phyloP scores from a whole-genome alignment of 1,140 invertebrate genomes.

The Drosophila varians region DNA sequence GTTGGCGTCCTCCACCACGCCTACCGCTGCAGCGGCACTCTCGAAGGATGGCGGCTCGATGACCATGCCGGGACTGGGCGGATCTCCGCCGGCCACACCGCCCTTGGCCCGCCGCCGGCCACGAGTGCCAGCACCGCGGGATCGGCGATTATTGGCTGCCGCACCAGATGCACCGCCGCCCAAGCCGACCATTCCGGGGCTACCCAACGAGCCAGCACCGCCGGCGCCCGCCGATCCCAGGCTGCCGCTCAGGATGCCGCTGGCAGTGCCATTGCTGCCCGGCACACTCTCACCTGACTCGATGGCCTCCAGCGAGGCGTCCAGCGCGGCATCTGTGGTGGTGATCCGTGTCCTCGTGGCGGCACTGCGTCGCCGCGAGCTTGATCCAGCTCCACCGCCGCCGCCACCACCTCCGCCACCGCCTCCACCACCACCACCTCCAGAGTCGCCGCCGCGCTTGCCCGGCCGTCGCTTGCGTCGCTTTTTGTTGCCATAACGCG shows the following conservation, averaged over 20 bases:
- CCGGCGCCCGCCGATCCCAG: slow-evolving; percentile 2
- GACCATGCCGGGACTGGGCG: slow-evolving; percentile 66
- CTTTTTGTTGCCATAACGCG: slow-evolving; percentile 84
- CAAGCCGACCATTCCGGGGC: neutral
- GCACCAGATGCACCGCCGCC: slow-evolving; percentile 5
- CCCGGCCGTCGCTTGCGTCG: slow-evolving; percentile 74
- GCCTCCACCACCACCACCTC: slow-evolving; percentile 26
- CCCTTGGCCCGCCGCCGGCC: slow-evolving; percentile 69
- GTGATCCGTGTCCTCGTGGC: slow-evolving; percentile 56
- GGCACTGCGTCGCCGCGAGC: slow-evolving; percentile 56
- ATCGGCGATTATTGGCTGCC: slow-evolving; percentile 32
- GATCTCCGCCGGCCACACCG: slow-evolving; percentile 40
- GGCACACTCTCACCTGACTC: slow-evolving; percentile 56
- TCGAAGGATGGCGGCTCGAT: slow-evolving; percentile 81
- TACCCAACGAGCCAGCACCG: neutral
- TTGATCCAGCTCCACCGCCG: slow-evolving; percentile 28
- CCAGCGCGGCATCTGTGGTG: slow-evolving; percentile 63
- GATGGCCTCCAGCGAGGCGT: slow-evolving; percentile 73
- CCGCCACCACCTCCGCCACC: slow-evolving; percentile 19
- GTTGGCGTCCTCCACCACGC: slow-evolving; percentile 69
- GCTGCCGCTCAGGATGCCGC: slow-evolving; percentile 20
- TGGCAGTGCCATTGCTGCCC: slow-evolving; percentile 34
- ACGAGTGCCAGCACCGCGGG: slow-evolving; percentile 69
- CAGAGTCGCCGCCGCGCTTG: slow-evolving; percentile 51
- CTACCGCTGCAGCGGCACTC: slow-evolving; percentile 77